Evolutionary conservation across 2,888 invertebrate genomes (phyloP).

Genomic region (Dynastes tityus): DNA sequence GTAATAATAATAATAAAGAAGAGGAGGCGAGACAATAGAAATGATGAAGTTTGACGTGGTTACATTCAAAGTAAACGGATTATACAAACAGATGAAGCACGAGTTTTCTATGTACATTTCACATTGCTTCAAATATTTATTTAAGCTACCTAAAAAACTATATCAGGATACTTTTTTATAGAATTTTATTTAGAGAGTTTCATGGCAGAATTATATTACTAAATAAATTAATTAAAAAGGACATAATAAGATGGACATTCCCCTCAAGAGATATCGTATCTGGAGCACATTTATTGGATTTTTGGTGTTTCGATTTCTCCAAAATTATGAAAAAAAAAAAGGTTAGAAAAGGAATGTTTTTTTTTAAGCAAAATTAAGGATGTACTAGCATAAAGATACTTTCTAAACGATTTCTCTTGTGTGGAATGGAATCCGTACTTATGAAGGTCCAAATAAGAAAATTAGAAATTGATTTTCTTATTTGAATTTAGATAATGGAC

Average conservation of each 20-base stretch:
- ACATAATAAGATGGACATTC: not conserved
- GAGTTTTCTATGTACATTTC: constrained; percentile 36
- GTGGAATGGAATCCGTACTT: not conserved
- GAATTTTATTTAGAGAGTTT: constrained; percentile 37
- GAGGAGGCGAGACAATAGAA: constrained; percentile 6
- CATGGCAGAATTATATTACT: constrained; percentile 21
- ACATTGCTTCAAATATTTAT: constrained; percentile 45
- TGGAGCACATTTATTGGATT: not conserved
- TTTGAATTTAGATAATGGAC: constrained; percentile 28
- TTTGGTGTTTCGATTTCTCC: not conserved
- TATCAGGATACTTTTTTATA: constrained; percentile 21
- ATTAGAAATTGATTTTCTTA: not conserved
- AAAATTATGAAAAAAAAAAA: not conserved
- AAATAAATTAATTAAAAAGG: constrained; percentile 22
- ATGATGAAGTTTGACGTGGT: constrained; percentile 14
- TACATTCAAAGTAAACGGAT: constrained; percentile 38
- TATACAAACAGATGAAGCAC: constrained; percentile 39
- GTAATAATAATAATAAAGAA: constrained; percentile 29
- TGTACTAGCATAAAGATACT: not conserved
- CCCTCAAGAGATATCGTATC: not conserved
- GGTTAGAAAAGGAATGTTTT: too few species aligned
- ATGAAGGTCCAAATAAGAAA: constrained; percentile 7
- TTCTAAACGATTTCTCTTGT: constrained; percentile 15
- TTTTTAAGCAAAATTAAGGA: too few species aligned
- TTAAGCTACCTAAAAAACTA: constrained; percentile 42